Percentiles rank a stretch among this genome's conserved stretches.
phyloP scores from a whole-genome alignment of 2,888 invertebrate species.

The Diarsia rubi region DNA sequence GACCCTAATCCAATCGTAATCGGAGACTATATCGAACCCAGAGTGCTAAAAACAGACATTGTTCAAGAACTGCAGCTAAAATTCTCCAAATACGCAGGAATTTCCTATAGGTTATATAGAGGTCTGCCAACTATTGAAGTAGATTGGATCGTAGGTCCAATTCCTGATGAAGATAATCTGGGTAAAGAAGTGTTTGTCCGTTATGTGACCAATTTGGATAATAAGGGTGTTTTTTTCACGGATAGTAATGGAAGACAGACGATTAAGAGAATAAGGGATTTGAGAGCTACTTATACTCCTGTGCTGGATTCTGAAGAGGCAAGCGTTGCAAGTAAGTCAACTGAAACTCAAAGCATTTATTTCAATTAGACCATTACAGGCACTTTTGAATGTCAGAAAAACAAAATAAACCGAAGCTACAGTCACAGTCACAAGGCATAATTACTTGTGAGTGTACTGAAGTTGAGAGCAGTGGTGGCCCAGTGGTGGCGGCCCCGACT shows the following conservation, averaged over 20 bases:
- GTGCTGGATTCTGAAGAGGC: slow-evolving; percentile 68
- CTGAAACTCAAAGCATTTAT: too few relatives aligned
- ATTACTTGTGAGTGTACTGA: too few relatives aligned
- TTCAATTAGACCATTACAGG: too few relatives aligned
- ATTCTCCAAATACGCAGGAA: slow-evolving; percentile 92
- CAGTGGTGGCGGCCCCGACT: too few relatives aligned
- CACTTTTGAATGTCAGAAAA: too few relatives aligned
- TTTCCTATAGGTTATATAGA: slow-evolving; percentile 93
- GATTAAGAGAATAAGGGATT: slow-evolving; percentile 92
- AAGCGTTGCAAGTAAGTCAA: slow-evolving; percentile 75
- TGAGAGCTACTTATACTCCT: slow-evolving; percentile 71
- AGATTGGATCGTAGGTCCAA: slow-evolving; percentile 95
- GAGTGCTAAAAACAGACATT: slow-evolving; percentile 89
- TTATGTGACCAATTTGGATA: slow-evolving; percentile 92
- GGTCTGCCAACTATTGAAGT: slow-evolving; percentile 92
- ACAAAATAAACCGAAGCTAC: too few relatives aligned
- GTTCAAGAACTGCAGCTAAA: slow-evolving; percentile 94
- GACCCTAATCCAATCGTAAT: slow-evolving; percentile 69
- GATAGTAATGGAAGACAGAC: slow-evolving; percentile 98
- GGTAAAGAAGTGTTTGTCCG: slow-evolving; percentile 95
- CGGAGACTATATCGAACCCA: slow-evolving; percentile 58
- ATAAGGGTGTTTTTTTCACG: slow-evolving; percentile 94
- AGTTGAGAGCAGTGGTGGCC: too few relatives aligned
- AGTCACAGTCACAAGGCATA: too few relatives aligned
- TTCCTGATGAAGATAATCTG: slow-evolving; percentile 91